Evolutionary conservation across 2,113 vertebrate genomes (phyloP).

Genomic region (human (Homo sapiens)): GRCh38 chr12:128750501-128751000

Average conservation of each 20-base stretch:
- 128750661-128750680: neutral
- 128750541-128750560: neutral
- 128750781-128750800: neutral
- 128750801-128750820: neutral
- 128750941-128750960: neutral
- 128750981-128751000: neutral
- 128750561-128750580: neutral
- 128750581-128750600: neutral
- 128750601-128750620: neutral
- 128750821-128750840: too few species aligned
- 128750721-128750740: too few species aligned
- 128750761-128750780: neutral
- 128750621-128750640: neutral
- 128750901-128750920: neutral
- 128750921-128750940: neutral
- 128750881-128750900: neutral
- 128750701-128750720: neutral
- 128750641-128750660: neutral
- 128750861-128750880: too few species aligned
- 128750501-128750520: neutral
- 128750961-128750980: neutral
- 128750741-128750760: neutral
- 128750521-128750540: neutral
- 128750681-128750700: neutral
- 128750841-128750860: too few species aligned